Conservation (phyloP, 2,888 invertebrate genomes). For the Halocaridina rubra region DNA sequence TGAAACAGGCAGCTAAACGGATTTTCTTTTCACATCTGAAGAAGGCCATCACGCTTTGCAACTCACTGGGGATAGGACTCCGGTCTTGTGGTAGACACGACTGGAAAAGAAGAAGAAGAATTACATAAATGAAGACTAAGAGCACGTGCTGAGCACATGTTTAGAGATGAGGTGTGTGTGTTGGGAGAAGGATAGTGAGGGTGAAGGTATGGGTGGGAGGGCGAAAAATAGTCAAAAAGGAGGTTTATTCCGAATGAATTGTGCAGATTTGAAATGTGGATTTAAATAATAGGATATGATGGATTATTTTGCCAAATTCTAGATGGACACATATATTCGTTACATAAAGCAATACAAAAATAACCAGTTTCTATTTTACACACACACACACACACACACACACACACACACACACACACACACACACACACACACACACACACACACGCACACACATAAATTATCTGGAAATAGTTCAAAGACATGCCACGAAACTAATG, state of each 20-base stretch:
- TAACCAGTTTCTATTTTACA: neutral
- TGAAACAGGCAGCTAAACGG: constrained; percentile 37
- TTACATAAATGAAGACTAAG: neutral
- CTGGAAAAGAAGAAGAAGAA: neutral
- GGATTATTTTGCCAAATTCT: no score
- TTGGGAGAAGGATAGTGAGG: neutral
- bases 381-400: no score
- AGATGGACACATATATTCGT: no score
- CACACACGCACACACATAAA: no score
- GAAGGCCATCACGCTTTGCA: constrained; percentile 30
- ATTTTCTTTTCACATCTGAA: constrained; percentile 30
- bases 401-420: no score
- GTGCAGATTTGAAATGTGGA: no score
- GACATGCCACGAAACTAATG: no score
- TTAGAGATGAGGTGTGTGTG: neutral
- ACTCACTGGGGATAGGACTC: neutral
- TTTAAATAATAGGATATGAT: no score
- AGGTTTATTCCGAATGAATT: no score
- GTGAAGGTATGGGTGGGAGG: neutral
- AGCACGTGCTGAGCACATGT: neutral
- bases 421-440: no score
- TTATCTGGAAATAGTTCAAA: no score
- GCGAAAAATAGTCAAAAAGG: neutral
- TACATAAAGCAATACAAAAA: no score
- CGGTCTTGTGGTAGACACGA: constrained; percentile 19